These are phyloP conservation scores for Dendrocincla fuliginosa DNA, from an alignment of 2,797 vertebrate species.

Conservation along the genomic window DNA sequence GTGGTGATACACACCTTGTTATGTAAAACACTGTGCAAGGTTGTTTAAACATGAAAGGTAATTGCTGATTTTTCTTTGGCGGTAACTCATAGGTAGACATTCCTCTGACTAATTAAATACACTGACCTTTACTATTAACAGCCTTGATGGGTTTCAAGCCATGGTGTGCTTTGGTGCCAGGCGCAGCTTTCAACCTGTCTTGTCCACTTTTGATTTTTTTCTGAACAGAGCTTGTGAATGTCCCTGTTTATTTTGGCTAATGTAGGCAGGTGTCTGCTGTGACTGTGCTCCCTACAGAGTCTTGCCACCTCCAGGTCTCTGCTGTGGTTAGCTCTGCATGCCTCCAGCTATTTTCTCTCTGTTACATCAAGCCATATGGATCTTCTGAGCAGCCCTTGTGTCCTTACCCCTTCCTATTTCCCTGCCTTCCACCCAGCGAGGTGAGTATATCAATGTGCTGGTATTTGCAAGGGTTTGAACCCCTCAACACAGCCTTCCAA, in stretches of 20 bases:
- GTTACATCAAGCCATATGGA: not conserved
- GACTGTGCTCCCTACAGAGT: not conserved
- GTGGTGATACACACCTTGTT: not conserved
- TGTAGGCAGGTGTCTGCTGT: not conserved
- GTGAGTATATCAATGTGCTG: not conserved
- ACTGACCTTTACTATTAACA: not conserved
- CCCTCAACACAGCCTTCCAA: no score
- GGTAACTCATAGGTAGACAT: not conserved
- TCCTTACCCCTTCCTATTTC: not conserved
- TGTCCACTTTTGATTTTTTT: not conserved
- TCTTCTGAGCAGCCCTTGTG: not conserved
- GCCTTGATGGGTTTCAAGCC: not conserved
- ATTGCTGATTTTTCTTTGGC: not conserved
- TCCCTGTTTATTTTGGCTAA: not conserved
- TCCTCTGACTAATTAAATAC: not conserved
- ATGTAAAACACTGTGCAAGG: constrained; percentile 3
- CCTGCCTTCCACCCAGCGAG: not conserved
- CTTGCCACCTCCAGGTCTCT: not conserved
- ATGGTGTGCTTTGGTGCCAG: not conserved
- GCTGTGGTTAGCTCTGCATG: not conserved
- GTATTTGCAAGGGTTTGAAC: not conserved
- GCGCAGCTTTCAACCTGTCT: not conserved
- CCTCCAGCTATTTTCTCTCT: not conserved
- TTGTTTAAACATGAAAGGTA: constrained; percentile 31
- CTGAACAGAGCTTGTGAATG: not conserved